Evolutionary conservation across 2,113 vertebrate genomes (phyloP), one percentile per base, ranked within the genome.

Genomic region (Dromaius novaehollandiae): DNA sequence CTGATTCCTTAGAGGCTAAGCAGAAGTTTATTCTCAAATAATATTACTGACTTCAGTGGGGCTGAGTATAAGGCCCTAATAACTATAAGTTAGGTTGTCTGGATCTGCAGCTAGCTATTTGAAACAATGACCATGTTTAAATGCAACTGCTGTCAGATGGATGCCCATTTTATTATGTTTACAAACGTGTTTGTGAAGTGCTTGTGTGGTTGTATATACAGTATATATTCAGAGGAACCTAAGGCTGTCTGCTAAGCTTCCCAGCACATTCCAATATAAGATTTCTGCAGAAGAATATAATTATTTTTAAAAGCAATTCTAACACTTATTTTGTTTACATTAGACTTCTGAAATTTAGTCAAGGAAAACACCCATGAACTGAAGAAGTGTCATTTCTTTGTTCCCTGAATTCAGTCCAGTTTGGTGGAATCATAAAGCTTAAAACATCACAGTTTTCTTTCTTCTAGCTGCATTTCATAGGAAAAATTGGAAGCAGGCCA

Each of bases 271-370:
- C 56, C 11, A 89, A 73, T 78, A 58, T 82, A 85, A 79, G 63
- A 78, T 46, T 78, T 91, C 78, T 88, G 26, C 68, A 75, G 46
- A 90, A 95, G 81, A 88, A 90, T 86, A 73, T 34, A 13, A 50
- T 82, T 80, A 26, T 6, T 89, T 93, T 86, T 69, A 79, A 81
- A 92, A 42, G 56, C 48, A 94, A 76, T 82, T 90, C 86, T 90
- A 78, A 38, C 46, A 38, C 46, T 87, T 81, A 40, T 56, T 58
- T 88, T 96, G 46, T 93, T 93, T 81, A 82, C 65, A 78, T 68
- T 24, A 84, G 50, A 74, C 68, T 70, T 96, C 82, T 85, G 51
- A 89, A 79, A 91, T 89, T 77, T 86, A 79, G 53, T 92, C 66
- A 73, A 34, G 42, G 25, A 18, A 75, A 65, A 64, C 61, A 71